Evolutionary conservation across 2,888 invertebrate species (phyloP), one percentile per base, ranked within the genome.

Genomic region (Ethmia dodecea): DNA sequence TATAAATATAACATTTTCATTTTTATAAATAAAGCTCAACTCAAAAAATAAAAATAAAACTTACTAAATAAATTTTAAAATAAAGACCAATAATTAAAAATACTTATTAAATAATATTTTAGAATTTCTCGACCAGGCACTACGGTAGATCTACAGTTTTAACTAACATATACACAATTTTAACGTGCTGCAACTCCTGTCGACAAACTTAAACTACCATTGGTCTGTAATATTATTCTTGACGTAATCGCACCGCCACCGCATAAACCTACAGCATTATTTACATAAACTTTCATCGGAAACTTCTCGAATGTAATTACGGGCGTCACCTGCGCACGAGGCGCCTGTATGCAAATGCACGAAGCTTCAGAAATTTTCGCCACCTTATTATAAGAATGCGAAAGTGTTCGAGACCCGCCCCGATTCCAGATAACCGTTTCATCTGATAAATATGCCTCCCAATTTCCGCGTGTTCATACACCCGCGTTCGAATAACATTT

Each of bases 231-330:
- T n/a, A n/a, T n/a, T n/a, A n/a, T n/a, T n/a, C n/a, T n/a, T n/a
- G n/a, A n/a, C n/a, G n/a, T n/a, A 22, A 22, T 22, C n/a, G 22
- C n/a, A n/a, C n/a, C n/a, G 14, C 30, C 24, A 22, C 30, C 6
- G 27, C 57, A 38, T 38, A 47, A 45, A 43, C 42, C 43, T 44
- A 43, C 53, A 59, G 54, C 56, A 63, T 51, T 68, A 74, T 73
- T 64, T 73, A 67, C 71, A 71, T 73, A 75, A 75, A 78, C 64
- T 76, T 73, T 61, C 57, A 45, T 55, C 56, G 48, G 49, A 63
- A 80, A 77, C 63, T 80, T 76, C 64, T 50, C 58, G 74, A 77
- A 75, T 76, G 70, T 77, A 79, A 83, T 84, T 83, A 80, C 71
- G 62, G 49, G 75, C 78, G 81, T 77, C 80, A 83, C 81, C 83